Conservation (phyloP, 64 coral and sea anemone species). For the Stichodactyla mertensii region DNA sequence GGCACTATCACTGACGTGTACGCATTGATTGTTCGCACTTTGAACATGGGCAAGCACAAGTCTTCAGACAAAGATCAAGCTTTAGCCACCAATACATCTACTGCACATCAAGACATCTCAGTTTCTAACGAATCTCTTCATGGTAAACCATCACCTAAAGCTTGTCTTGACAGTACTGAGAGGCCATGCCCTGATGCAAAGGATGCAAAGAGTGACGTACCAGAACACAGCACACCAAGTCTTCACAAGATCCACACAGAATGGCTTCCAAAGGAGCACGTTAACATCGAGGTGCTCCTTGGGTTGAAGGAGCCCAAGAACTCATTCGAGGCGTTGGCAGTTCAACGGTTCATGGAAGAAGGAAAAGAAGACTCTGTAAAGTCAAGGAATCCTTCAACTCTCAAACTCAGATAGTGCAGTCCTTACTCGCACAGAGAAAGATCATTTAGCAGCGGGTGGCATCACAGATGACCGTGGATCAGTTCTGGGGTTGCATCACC, state of each 20-base stretch:
- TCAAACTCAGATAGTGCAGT: neutral
- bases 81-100: neutral
- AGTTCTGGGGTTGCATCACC: neutral
- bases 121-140: neutral
- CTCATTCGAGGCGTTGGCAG: neutral
- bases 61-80: neutral
- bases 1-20: neutral
- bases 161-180: neutral
- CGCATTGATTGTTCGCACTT: neutral
- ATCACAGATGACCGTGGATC: neutral
- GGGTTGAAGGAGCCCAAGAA: neutral
- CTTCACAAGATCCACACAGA: neutral
- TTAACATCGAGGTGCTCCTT: conserved; percentile 1
- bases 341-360: neutral
- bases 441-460: neutral
- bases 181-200: neutral
- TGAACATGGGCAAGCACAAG: neutral
- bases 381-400: neutral
- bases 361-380: neutral
- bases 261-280: neutral
- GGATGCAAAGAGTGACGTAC: neutral
- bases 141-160: neutral
- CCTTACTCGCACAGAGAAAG: neutral
- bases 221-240: neutral
- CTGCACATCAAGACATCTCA: neutral